phyloP scores from a whole-genome alignment of 2,113 vertebrate genomes.

The Rhipidura dahli region DNA sequence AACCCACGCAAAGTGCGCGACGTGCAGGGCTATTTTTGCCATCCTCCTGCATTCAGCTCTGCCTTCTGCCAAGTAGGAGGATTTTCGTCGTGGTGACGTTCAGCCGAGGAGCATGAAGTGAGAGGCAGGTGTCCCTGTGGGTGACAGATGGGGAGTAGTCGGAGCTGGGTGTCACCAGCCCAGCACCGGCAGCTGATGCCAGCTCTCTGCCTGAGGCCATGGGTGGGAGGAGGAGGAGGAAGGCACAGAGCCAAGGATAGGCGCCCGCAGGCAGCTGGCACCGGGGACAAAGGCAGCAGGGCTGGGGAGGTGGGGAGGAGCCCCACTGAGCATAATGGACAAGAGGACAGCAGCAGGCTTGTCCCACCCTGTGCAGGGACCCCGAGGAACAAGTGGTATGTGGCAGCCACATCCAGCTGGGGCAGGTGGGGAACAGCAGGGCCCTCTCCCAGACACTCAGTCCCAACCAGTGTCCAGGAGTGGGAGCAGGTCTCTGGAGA shows the following conservation, averaged over 20 bases:
- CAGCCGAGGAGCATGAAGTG: background rate
- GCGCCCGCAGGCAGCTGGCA: background rate
- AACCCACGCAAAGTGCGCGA: background rate
- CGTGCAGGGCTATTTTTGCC: constrained; percentile 22
- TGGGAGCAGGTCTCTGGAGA: background rate
- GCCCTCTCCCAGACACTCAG: rapidly evolving
- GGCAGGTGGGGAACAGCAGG: background rate
- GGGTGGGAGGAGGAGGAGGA: constrained; percentile 3
- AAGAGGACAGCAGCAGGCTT: constrained; percentile 15
- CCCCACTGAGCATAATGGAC: constrained; percentile 15
- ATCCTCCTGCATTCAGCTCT: background rate
- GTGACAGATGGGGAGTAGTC: constrained; percentile 62
- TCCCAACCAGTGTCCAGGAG: background rate
- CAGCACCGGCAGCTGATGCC: constrained; percentile 13
- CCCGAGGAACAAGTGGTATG: background rate
- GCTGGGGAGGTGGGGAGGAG: background rate
- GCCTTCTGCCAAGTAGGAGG: constrained; percentile 59
- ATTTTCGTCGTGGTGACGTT: background rate
- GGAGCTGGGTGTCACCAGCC: constrained; percentile 29
- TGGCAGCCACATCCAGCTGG: background rate
- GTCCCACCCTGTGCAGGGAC: background rate
- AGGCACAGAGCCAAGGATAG: constrained; percentile 1
- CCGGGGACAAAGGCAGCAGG: background rate
- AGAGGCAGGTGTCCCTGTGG: constrained; percentile 54
- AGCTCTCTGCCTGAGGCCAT: constrained; percentile 10